Evolutionary conservation across 1,140 invertebrate genomes (phyloP).

Genomic region (Bathynomus jamesi): DNA sequence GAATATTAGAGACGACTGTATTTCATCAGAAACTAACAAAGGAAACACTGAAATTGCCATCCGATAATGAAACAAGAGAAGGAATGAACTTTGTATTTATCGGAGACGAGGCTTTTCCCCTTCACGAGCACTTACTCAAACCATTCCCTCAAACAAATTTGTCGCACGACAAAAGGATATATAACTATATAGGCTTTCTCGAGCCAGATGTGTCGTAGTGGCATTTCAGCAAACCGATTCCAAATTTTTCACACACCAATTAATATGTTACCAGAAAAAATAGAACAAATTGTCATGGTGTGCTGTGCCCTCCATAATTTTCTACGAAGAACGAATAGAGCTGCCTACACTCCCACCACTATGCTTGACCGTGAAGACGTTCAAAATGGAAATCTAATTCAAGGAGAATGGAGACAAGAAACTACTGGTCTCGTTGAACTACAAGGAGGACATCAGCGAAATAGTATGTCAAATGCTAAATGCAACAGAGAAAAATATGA

Average conservation of each 20-base stretch:
- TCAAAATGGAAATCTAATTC: not conserved
- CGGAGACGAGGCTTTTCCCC: conserved; percentile 4
- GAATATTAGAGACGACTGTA: not conserved
- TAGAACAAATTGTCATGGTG: not conserved
- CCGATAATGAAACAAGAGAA: not conserved
- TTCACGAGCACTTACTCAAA: conserved; percentile 4
- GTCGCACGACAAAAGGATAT: not conserved
- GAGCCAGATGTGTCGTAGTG: conserved; percentile 7
- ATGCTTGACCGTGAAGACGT: conserved; percentile 6
- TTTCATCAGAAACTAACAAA: not conserved
- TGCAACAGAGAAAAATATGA: conserved; percentile 3
- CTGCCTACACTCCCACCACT: not conserved
- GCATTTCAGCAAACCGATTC: conserved; percentile 9
- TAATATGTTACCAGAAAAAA: conserved; percentile 4
- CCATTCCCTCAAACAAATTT: conserved; percentile 1
- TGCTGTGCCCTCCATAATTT: conserved; percentile 4
- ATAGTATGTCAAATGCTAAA: not conserved
- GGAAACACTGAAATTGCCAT: conserved; percentile 2
- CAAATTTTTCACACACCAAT: conserved; percentile 8
- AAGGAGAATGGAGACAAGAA: not conserved
- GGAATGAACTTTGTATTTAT: conserved; percentile 3
- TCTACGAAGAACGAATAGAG: not conserved
- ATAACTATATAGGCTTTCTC: conserved; percentile 4
- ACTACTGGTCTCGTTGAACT: not conserved
- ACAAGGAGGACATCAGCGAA: not conserved